Conservation (phyloP, 2,113 vertebrate genomes). For the Casuarius casuarius region DNA sequence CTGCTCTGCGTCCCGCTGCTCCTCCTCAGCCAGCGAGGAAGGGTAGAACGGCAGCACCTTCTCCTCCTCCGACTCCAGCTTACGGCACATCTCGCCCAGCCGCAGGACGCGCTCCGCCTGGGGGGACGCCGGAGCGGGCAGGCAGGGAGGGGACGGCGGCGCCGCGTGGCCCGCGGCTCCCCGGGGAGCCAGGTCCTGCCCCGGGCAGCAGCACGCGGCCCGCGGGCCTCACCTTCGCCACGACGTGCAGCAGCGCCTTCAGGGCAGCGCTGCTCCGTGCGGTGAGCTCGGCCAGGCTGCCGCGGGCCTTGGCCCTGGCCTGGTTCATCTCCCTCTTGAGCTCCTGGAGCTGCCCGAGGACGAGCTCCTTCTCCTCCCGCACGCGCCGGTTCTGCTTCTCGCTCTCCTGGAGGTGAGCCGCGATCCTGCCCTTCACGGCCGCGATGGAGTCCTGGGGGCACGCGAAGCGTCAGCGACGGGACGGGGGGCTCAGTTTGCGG, state of each 20-base stretch:
- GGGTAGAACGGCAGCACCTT: slow-evolving; percentile 87
- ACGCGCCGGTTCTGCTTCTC: slow-evolving; percentile 56
- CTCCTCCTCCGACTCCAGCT: slow-evolving; percentile 85
- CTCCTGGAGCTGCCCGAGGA: slow-evolving; percentile 68
- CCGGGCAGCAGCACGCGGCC: accelerated
- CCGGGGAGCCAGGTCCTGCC: accelerated
- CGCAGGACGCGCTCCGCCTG: slow-evolving; percentile 82
- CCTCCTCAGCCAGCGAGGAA: slow-evolving; percentile 65
- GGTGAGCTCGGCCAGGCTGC: slow-evolving; percentile 73
- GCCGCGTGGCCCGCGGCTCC: neutral
- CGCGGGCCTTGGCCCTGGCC: slow-evolving; percentile 45
- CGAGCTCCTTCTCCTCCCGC: slow-evolving; percentile 67
- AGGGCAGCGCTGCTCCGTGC: slow-evolving; percentile 74
- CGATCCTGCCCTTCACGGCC: slow-evolving; percentile 53
- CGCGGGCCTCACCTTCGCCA: slow-evolving; percentile 72
- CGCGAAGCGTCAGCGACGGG: accelerated
- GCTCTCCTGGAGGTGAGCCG: slow-evolving; percentile 41
- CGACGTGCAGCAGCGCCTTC: slow-evolving; percentile 67
- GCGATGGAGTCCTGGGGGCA: slow-evolving; percentile 73
- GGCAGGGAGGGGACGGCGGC: accelerated
- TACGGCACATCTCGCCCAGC: slow-evolving; percentile 84
- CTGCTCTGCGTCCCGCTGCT: slow-evolving; percentile 48
- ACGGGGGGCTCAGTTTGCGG: accelerated
- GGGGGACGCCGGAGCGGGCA: accelerated
- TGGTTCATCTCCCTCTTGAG: slow-evolving; percentile 74